Conservation (phyloP, 2,888 invertebrate genomes). For the Drosophila seclusa region DNA sequence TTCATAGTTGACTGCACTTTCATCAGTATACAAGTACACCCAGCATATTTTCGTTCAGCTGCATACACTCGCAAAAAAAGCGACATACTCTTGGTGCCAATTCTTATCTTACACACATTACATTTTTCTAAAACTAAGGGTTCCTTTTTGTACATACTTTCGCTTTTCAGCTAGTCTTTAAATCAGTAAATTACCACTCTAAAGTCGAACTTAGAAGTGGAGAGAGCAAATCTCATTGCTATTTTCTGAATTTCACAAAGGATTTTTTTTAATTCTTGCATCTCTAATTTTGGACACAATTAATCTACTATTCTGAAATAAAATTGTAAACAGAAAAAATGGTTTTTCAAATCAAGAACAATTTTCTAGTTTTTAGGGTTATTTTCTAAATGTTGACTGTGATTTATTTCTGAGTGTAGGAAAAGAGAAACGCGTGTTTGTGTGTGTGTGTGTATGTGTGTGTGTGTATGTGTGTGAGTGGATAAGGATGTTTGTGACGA, state of each 20-base stretch:
- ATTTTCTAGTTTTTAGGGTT: background rate
- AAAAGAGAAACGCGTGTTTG: slow-evolving; percentile 6
- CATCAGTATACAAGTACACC: slow-evolving; percentile 20
- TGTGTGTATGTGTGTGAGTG: background rate
- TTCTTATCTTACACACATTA: background rate
- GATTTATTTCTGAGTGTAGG: background rate
- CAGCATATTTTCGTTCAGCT: background rate
- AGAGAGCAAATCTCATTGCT: background rate
- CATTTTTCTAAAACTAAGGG: background rate
- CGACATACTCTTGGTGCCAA: background rate
- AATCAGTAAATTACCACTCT: background rate
- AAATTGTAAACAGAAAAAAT: background rate
- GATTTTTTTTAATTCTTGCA: no score
- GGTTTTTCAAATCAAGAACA: background rate
- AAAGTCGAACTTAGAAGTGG: background rate
- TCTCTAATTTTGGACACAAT: no score
- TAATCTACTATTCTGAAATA: background rate
- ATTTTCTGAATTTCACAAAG: background rate
- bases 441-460: background rate
- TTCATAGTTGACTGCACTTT: slow-evolving; percentile 34
- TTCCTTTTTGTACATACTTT: background rate
- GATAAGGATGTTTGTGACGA: slow-evolving; percentile 26
- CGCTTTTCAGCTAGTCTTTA: background rate
- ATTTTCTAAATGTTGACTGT: background rate
- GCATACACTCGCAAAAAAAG: background rate